Evolutionary conservation across 1,140 invertebrate species (phyloP), one percentile per base, ranked within the genome.

Genomic region (Matsumurasca onukii): DNA sequence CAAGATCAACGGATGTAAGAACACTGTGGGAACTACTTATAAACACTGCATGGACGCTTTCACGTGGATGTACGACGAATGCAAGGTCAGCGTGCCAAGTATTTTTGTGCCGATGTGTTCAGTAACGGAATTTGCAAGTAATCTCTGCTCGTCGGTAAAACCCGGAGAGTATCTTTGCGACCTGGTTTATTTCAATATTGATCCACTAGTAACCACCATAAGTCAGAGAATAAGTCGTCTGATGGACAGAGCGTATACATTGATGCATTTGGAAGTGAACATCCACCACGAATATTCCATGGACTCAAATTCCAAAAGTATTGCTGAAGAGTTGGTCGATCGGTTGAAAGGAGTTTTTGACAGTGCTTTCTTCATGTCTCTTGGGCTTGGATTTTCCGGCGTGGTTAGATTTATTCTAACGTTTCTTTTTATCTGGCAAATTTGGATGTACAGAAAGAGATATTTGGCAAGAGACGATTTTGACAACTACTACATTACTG

Each of bases 1-100:
- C 30, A 59, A 59, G 24, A 59, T 59, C 9, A 59, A 59, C 25
- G 55, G 55, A 27, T 59, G 55, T 27, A 59, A 59, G 25, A 59
- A 25, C 25, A 3, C 55, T 29, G 55, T 59, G 2, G 55, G 55
- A 5, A 27, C 55, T 3, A 59, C 55, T 27, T 59, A 59, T 27
- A 9, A 59, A 27, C 25, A 27, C 25, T 59, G 55, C 25, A 29
- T 59, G 55, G 25, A 29, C 30, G 55, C 55, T 59, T 59, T 59
- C 55, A 59, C 55, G 9, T 25, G 55, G 22, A 59, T 59, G 55
- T 29, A 59, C 3, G 55, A 59, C 5, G 55, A 59, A 5, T 59
- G 55, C 30, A 59, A 29, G 25, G 55, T 59, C 3, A 59, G 25
- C 5, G 22, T 59, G 5, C 55, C 55, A 2, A 59, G 22, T 9